Conservation (phyloP, 2,797 vertebrate genomes). For the Sparus aurata region DNA sequence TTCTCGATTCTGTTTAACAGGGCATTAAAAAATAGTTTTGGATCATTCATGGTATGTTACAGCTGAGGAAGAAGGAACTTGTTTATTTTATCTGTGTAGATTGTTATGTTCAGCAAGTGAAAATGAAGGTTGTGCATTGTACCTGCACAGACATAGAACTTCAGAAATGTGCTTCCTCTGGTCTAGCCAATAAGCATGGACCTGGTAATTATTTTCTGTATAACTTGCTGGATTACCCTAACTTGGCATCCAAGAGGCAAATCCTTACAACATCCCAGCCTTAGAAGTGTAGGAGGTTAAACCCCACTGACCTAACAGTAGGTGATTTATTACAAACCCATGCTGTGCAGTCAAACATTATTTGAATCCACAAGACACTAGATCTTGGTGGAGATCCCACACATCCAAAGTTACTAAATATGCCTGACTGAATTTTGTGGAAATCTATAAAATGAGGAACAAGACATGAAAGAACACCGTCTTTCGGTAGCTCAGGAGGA, state of each 20-base stretch:
- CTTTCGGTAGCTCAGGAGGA: too few relatives aligned
- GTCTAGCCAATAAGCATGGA: background rate
- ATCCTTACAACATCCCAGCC: background rate
- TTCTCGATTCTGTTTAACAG: constrained; percentile 5
- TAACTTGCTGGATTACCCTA: background rate
- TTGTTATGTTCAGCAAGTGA: background rate
- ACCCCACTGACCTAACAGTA: background rate
- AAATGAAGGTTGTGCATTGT: background rate
- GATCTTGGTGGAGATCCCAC: background rate
- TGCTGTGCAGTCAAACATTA: background rate
- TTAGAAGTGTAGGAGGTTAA: background rate
- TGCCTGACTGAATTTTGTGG: background rate
- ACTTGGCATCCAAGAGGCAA: background rate
- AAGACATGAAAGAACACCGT: background rate
- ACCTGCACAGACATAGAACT: background rate
- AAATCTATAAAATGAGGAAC: background rate
- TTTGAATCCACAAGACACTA: background rate
- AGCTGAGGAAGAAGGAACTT: background rate
- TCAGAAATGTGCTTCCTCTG: background rate
- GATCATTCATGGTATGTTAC: background rate
- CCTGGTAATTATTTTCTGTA: background rate
- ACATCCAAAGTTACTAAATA: background rate
- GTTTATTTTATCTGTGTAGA: background rate
- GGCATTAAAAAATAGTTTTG: background rate
- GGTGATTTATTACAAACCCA: background rate